phyloP scores from a whole-genome alignment of 2,797 vertebrate genomes.

The Lagodon rhomboides region DNA sequence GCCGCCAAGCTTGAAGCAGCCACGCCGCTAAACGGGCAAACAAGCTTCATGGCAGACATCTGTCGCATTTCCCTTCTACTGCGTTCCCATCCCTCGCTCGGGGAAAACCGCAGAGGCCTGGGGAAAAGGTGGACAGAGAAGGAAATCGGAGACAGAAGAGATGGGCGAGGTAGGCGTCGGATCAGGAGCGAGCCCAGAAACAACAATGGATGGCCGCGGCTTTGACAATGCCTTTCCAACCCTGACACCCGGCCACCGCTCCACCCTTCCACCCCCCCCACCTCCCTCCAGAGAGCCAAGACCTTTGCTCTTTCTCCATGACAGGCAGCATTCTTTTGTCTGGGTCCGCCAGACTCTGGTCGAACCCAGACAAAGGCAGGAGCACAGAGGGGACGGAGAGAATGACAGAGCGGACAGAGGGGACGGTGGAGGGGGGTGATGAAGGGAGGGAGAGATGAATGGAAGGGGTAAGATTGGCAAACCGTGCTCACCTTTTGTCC shows the following conservation, averaged over 20 bases:
- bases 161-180: constrained; percentile 38
- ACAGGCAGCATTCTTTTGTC: constrained; percentile 72
- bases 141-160: constrained; percentile 38
- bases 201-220: constrained; percentile 88
- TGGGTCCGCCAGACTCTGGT: constrained; percentile 78
- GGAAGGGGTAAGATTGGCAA: constrained; percentile 84
- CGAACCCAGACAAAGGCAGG: constrained; percentile 86
- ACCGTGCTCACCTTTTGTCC: constrained; percentile 89
- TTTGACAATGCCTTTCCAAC: constrained; percentile 88
- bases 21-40: constrained; percentile 2
- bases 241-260: constrained; percentile 81
- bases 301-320: constrained; percentile 75
- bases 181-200: constrained; percentile 55
- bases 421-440: constrained; percentile 64
- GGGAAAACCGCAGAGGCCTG: constrained; percentile 33
- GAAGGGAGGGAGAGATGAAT: constrained; percentile 84
- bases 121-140: constrained; percentile 16
- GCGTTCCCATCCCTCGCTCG: constrained; percentile 11
- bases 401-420: constrained; percentile 70
- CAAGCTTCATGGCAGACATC: constrained; percentile 41
- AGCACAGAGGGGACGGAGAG: constrained; percentile 71
- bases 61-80: constrained; percentile 63
- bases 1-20: neutral
- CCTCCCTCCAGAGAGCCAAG: constrained; percentile 48
- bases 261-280: constrained; percentile 77